phyloP scores from a whole-genome alignment of 2,888 invertebrate species.

The Brachycybe producta region DNA sequence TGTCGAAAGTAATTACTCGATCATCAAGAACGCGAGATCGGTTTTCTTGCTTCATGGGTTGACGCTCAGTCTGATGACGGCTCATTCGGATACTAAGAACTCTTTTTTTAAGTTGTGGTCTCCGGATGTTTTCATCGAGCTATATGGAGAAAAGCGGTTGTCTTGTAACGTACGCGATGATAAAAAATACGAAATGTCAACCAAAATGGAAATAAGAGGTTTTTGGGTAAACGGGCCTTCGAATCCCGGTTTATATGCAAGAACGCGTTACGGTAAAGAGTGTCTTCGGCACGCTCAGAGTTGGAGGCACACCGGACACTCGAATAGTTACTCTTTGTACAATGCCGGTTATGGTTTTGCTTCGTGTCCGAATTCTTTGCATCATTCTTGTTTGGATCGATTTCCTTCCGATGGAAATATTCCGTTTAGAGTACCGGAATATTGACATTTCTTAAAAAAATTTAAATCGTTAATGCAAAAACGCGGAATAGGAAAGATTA shows the following conservation, averaged over 20 bases:
- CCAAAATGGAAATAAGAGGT: slow-evolving; percentile 26
- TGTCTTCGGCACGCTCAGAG: slow-evolving; percentile 29
- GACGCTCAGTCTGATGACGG: not conserved
- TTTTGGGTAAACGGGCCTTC: slow-evolving; percentile 27
- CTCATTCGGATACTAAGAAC: slow-evolving; percentile 22
- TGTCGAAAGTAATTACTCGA: slow-evolving; percentile 23
- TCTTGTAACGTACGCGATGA: no score
- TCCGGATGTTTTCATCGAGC: slow-evolving; percentile 25
- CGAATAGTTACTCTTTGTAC: slow-evolving; percentile 16
- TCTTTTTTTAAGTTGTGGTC: slow-evolving; percentile 24
- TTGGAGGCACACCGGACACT: slow-evolving; percentile 29
- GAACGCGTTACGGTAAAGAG: slow-evolving; percentile 29
- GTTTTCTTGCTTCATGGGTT: slow-evolving; percentile 22
- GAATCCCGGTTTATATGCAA: slow-evolving; percentile 29
- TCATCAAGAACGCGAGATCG: slow-evolving; percentile 20
- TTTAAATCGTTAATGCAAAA: no score
- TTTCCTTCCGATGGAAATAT: slow-evolving; percentile 28
- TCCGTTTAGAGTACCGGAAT: slow-evolving; percentile 9
- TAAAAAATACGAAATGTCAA: slow-evolving; percentile 22
- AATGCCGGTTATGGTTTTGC: slow-evolving; percentile 24
- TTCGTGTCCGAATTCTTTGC: slow-evolving; percentile 24
- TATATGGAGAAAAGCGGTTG: slow-evolving; percentile 25
- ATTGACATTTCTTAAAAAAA: no score
- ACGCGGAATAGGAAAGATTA: no score
- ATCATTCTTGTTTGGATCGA: slow-evolving; percentile 29